Evolutionary conservation across 2,888 invertebrate species (phyloP).

Genomic region (Gari tellinella): DNA sequence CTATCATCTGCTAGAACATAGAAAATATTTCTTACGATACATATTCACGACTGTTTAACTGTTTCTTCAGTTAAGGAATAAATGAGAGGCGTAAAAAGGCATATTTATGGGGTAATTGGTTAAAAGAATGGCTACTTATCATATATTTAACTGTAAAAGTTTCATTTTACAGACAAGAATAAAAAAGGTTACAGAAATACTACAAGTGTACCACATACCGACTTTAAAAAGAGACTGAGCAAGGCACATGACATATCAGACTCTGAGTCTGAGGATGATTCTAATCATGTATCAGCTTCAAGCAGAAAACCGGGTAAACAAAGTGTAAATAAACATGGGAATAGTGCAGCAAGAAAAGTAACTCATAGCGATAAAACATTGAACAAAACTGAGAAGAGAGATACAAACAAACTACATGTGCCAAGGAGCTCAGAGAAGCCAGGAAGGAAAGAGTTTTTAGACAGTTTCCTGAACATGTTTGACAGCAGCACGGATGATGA

Average conservation of each 20-base stretch:
- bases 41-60: too few relatives aligned
- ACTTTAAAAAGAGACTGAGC: constrained; percentile 24
- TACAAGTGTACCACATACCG: not conserved
- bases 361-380: not conserved
- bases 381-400: not conserved
- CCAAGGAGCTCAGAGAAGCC: constrained; percentile 6
- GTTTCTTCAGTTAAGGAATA: too few relatives aligned
- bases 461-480: constrained; percentile 49
- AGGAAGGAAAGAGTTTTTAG: constrained; percentile 37
- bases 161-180: not conserved
- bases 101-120: too few relatives aligned
- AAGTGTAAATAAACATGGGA: not conserved
- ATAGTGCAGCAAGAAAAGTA: not conserved
- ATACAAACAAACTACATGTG: not conserved
- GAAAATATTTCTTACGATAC: too few relatives aligned
- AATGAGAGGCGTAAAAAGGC: too few relatives aligned
- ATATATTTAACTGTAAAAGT: too few relatives aligned
- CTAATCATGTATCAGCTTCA: not conserved
- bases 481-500: constrained; percentile 37
- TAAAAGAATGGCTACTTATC: too few relatives aligned
- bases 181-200: not conserved
- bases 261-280: constrained; percentile 62
- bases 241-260: constrained; percentile 69
- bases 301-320: not conserved
- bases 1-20: too few relatives aligned